Percentiles rank a stretch among this genome's conserved stretches.
Conservation (phyloP, 2,797 vertebrate genomes). For the Phoeniculus purpureus region DNA sequence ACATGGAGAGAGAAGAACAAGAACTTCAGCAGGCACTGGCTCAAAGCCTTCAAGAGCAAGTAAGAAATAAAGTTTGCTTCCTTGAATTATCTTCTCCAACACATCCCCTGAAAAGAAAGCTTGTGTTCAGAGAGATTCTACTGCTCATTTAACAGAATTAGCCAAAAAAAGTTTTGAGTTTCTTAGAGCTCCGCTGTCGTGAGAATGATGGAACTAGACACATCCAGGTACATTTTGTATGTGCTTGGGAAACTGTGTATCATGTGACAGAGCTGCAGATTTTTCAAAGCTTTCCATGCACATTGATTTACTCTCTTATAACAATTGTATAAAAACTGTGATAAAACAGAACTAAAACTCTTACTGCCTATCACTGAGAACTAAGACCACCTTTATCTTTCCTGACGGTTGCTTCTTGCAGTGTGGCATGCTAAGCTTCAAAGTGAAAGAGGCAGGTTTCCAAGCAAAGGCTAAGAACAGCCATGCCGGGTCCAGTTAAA, state of each 20-base stretch:
- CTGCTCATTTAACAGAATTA: neutral
- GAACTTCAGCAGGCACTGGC: constrained; percentile 96
- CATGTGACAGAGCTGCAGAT: neutral
- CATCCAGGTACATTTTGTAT: neutral
- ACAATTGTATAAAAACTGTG: fast-evolving
- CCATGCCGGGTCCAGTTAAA: neutral
- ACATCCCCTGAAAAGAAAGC: neutral
- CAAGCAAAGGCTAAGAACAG: neutral
- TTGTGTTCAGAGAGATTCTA: neutral
- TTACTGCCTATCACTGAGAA: neutral
- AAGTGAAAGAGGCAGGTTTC: neutral
- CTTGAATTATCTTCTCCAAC: neutral
- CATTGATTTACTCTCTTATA: neutral
- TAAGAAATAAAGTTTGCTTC: constrained; percentile 72
- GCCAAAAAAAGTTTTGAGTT: neutral
- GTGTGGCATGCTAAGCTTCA: neutral
- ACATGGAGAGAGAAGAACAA: constrained; percentile 94
- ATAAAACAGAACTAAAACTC: neutral
- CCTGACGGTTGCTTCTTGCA: neutral
- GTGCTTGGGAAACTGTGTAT: neutral
- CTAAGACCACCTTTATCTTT: neutral
- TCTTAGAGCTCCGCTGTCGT: neutral
- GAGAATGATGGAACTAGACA: neutral
- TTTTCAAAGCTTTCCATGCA: neutral
- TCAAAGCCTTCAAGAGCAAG: constrained; percentile 97